These are phyloP conservation scores for Galaxias olidus DNA, from an alignment of 2,797 vertebrate genomes.

Conservation along the genomic window DNA sequence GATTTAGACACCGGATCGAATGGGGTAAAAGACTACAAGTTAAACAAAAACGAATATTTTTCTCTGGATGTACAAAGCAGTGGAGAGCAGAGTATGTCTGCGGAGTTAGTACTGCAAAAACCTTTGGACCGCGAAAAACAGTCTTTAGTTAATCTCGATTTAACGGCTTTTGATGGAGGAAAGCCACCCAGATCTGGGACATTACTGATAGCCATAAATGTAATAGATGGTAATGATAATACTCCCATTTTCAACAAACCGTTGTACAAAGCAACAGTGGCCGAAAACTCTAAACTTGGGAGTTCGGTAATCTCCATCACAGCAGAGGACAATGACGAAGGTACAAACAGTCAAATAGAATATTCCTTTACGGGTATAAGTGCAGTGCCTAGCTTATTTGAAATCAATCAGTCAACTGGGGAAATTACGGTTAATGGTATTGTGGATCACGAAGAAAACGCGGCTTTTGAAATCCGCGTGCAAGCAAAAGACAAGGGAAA, in stretches of 20 bases:
- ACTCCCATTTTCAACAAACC: constrained; percentile 51
- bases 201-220: constrained; percentile 39
- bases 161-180: constrained; percentile 62
- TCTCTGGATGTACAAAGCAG: constrained; percentile 4
- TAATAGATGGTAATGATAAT: constrained; percentile 61
- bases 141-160: constrained; percentile 25
- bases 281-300: constrained; percentile 44
- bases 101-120: constrained; percentile 1
- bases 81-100: constrained; percentile 4
- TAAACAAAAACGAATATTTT: neutral
- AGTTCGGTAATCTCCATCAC: constrained; percentile 45
- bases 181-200: constrained; percentile 45
- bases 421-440: constrained; percentile 38
- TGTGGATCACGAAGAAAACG: constrained; percentile 43
- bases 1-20: constrained; percentile 19
- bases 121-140: constrained; percentile 3
- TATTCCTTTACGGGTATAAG: constrained; percentile 48
- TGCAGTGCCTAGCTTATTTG: neutral
- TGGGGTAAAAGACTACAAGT: neutral
- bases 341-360: constrained; percentile 39
- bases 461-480: constrained; percentile 40
- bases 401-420: constrained; percentile 9
- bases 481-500: constrained; percentile 47
- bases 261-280: constrained; percentile 41
- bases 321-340: constrained; percentile 55